Evolutionary conservation across 53 echinoderm and acorn worm genomes (phyloP).

Genomic region (Zoroaster sp.): DNA sequence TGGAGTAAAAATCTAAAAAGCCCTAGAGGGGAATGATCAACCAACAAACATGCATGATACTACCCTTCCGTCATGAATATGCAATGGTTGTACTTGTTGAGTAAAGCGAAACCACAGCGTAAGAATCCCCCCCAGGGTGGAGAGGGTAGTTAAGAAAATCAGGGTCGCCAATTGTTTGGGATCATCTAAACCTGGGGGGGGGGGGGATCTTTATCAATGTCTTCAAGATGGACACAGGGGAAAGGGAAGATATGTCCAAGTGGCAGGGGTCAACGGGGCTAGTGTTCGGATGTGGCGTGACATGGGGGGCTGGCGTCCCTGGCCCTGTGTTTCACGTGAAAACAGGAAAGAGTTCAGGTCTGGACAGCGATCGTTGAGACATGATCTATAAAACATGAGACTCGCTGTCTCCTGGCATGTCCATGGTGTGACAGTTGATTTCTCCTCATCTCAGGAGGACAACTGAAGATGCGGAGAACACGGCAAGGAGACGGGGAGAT

Average conservation of each 20-base stretch:
- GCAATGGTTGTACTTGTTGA: constrained; percentile 1
- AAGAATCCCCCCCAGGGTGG: neutral
- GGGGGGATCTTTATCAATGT: neutral
- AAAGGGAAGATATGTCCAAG: neutral
- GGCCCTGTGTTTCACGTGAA: neutral
- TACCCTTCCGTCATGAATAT: constrained; percentile 15
- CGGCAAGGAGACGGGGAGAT: neutral
- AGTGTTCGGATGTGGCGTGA: neutral
- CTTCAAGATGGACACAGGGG: neutral
- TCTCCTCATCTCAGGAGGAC: neutral
- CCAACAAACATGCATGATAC: neutral
- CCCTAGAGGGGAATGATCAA: constrained; percentile 4
- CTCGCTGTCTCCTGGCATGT: constrained; percentile 28
- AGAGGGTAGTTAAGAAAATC: neutral
- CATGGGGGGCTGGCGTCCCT: neutral
- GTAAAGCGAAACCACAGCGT: constrained; percentile 4
- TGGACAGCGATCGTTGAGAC: constrained; percentile 15
- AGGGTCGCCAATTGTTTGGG: neutral
- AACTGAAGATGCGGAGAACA: neutral
- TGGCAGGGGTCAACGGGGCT: neutral
- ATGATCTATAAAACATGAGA: constrained; percentile 56
- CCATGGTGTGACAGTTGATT: constrained; percentile 27
- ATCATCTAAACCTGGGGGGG: neutral
- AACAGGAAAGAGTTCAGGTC: constrained; percentile 19
- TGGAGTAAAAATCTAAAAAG: neutral